Percentiles rank a stretch among this genome's conserved stretches.
Conservation (phyloP, 2,113 vertebrate genomes). For the Turdus rufiventris region DNA sequence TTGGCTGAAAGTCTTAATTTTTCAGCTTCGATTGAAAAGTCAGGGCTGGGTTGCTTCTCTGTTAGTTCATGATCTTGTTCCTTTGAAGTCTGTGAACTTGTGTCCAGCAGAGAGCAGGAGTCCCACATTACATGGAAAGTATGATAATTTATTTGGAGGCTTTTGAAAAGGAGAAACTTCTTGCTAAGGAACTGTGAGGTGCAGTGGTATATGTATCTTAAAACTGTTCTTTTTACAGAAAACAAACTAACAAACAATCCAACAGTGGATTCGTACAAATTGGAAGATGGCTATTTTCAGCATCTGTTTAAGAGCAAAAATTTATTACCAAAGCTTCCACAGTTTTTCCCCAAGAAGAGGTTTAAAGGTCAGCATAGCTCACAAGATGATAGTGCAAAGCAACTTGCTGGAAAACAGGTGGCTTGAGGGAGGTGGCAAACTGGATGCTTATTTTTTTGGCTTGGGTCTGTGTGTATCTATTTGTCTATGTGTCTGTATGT, state of each 20-base stretch:
- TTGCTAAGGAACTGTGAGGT: background rate
- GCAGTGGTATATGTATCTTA: background rate
- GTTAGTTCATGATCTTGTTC: background rate
- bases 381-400: background rate
- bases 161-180: background rate
- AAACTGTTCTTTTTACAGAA: background rate
- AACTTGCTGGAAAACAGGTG: background rate
- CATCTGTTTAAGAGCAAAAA: background rate
- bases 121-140: background rate
- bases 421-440: background rate
- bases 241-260: background rate
- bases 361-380: background rate
- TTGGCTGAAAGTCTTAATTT: background rate
- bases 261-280: background rate
- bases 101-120: constrained; percentile 43
- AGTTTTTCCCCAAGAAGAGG: background rate
- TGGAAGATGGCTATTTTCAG: background rate
- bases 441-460: background rate
- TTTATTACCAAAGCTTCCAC: background rate
- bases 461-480: background rate
- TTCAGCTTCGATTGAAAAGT: background rate
- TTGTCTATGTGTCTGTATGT: background rate
- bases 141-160: background rate
- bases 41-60: background rate
- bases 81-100: background rate